Evolutionary conservation across 1,140 invertebrate species (phyloP).

Genomic region (Tetramorium alpestre): DNA sequence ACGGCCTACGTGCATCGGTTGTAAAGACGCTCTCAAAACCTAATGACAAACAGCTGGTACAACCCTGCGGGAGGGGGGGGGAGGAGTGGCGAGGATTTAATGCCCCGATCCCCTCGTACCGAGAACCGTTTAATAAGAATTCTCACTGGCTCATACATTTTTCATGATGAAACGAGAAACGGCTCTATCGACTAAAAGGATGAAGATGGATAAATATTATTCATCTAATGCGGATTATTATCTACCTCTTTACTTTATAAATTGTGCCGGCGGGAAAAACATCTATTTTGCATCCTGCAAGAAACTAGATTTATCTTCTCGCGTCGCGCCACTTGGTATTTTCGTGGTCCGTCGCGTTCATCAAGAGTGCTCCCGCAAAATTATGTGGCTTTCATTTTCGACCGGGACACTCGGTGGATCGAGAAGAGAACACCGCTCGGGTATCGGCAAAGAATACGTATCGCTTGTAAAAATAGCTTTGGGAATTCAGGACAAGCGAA

Average conservation of each 20-base stretch:
- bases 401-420: not conserved
- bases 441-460: not conserved
- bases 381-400: not conserved
- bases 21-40: constrained; percentile 48
- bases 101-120: constrained; percentile 5
- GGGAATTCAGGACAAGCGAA: not conserved
- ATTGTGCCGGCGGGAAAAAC: not conserved
- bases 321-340: not conserved
- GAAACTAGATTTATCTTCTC: constrained; percentile 43
- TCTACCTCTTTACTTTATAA: constrained; percentile 28
- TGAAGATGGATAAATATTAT: constrained; percentile 58
- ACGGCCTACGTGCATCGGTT: constrained; percentile 57
- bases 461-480: not conserved
- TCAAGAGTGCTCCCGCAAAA: constrained; percentile 10
- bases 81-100: constrained; percentile 20
- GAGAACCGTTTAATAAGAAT: constrained; percentile 47
- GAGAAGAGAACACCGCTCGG: not conserved
- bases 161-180: constrained; percentile 39
- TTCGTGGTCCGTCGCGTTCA: not conserved
- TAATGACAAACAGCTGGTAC: constrained; percentile 57
- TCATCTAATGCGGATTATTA: constrained; percentile 32
- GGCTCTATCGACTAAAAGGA: constrained; percentile 35
- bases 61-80: not conserved
- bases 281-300: constrained; percentile 28
- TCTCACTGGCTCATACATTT: constrained; percentile 40